Evolutionary conservation across 2,113 vertebrate species (phyloP).

Genomic region (Herpailurus yagouaroundi): DNA sequence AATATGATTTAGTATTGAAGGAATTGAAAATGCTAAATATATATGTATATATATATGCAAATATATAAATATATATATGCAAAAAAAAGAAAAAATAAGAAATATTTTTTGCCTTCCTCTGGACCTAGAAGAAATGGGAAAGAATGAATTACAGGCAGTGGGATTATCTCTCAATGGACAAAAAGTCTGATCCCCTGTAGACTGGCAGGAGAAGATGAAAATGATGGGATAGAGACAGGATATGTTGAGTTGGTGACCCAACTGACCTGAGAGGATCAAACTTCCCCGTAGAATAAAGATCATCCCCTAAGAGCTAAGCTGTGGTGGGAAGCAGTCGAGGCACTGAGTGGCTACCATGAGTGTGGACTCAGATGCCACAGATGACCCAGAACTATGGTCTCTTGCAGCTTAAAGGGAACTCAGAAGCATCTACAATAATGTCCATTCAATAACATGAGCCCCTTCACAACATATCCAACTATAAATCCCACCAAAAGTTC

Average conservation of each 20-base stretch:
- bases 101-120: background rate
- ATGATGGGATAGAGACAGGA: background rate
- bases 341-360: background rate
- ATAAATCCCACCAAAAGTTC: background rate
- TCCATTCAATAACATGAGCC: background rate
- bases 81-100: background rate
- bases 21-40: background rate
- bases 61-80: background rate
- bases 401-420: background rate
- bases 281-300: background rate
- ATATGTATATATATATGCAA: background rate
- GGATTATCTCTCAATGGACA: background rate
- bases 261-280: background rate
- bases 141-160: background rate
- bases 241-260: background rate
- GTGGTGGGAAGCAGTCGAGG: background rate
- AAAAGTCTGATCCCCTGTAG: background rate
- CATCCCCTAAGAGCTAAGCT: background rate
- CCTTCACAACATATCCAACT: background rate
- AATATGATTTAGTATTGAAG: background rate
- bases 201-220: background rate
- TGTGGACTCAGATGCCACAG: background rate
- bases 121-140: background rate
- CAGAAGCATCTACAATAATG: background rate
- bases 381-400: background rate